Evolutionary conservation across 2,113 vertebrate genomes (phyloP).

Genomic region (Amia ocellicauda): DNA sequence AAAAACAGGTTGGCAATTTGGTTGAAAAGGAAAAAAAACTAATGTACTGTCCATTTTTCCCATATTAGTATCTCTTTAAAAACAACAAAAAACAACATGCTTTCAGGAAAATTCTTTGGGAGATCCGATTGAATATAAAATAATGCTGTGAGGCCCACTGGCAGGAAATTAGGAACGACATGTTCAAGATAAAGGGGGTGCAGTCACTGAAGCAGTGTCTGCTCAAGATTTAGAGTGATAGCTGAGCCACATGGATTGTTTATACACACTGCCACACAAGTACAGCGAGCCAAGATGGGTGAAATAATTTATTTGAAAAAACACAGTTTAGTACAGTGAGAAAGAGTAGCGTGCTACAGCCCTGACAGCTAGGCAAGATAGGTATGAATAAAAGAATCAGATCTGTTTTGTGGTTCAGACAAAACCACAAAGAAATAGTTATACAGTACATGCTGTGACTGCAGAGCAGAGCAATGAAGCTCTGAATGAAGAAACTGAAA

Average conservation of each 20-base stretch:
- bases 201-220: conserved; percentile 32
- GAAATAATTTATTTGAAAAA: conserved; percentile 59
- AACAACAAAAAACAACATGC: neutral
- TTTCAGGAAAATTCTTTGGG: conserved; percentile 1
- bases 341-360: conserved; percentile 36
- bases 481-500: neutral
- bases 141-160: conserved; percentile 33
- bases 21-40: too few species aligned
- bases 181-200: conserved; percentile 44
- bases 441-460: neutral
- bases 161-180: conserved; percentile 42
- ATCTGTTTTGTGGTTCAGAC: conserved; percentile 26
- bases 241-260: conserved; percentile 39
- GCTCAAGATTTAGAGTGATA: conserved; percentile 52
- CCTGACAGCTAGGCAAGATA: conserved; percentile 45
- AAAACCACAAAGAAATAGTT: too few species aligned
- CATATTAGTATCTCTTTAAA: neutral
- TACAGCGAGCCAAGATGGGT: conserved; percentile 44
- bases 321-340: conserved; percentile 50
- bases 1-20: too few species aligned
- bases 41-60: neutral
- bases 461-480: neutral
- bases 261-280: conserved; percentile 41
- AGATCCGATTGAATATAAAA: conserved; percentile 34
- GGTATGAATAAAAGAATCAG: conserved; percentile 50